Evolutionary conservation across 2,113 vertebrate genomes (phyloP), one percentile per base, ranked within the genome.

Genomic region (Entosphenus tridentatus): DNA sequence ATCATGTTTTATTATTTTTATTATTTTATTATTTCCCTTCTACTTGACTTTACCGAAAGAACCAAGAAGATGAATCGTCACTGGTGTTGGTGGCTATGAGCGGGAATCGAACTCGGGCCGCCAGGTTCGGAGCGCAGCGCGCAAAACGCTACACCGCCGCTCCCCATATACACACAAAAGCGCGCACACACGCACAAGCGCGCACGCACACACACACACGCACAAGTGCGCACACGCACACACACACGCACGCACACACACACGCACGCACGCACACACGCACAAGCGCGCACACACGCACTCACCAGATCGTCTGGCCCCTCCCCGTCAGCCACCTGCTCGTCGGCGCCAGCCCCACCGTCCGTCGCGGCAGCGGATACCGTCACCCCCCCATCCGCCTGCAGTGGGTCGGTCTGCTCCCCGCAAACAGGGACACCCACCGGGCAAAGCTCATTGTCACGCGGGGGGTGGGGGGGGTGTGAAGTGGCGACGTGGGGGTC

Each of bases 281-380:
- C 58, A 62, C 58, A 62, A 12, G 16, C 58, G 16, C 16, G 16
- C 58, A 62, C 58, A 62, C 58, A 62, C 58, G 8, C 58, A 62
- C 58, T 62, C 16, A 62, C 62, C 62, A 65, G 21, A 65, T 65
- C 62, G 21, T 65, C 62, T 10, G 62, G 62, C 62, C 62, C 62
- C 21, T 65, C 62, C 62, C n/a, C 21, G n/a, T 65, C 62, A 9
- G 62, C n/a, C 21, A 16, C n/a, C 62, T 65, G 39, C 39, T 39
- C 39, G 39, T 39, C 39, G 39, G 39, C 39, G 6, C 39, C 39
- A 39, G 39, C 62, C 62, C 62, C 62, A 65, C 21, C 21, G 8
- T 65, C 62, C 21, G n/a, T 65, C 62, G 21, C n/a, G 10, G 62
- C 2, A 16, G n/a, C 62, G 10, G 9, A 21, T 9, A 65, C 62